A percentile compares a stretch with the other conserved stretches of the same genome.
phyloP scores from a whole-genome alignment of 2,888 invertebrate genomes.

The Eutolmus rufibarbis region DNA sequence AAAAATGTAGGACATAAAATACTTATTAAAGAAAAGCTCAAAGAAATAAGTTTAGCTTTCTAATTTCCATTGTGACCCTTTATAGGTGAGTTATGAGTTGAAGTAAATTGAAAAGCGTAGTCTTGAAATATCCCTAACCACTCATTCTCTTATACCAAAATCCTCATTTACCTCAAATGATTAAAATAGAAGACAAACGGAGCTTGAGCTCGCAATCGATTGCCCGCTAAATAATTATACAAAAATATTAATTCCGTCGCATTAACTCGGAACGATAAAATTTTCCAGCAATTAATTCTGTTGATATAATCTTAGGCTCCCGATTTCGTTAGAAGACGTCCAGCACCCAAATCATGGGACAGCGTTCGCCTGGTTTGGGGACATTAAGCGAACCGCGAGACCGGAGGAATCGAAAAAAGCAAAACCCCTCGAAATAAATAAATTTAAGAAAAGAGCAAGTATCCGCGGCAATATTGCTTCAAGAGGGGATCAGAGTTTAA shows the following conservation, averaged over 20 bases:
- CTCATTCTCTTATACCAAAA: background rate
- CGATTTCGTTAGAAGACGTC: constrained; percentile 32
- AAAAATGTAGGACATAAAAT: too few species aligned
- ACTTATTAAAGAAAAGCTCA: too few species aligned
- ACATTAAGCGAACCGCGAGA: constrained; percentile 30
- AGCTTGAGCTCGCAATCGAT: constrained; percentile 43
- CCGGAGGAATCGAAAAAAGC: constrained; percentile 12
- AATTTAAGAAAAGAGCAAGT: constrained; percentile 44
- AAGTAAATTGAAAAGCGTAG: background rate
- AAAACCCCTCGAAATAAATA: constrained; percentile 44
- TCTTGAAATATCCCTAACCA: background rate
- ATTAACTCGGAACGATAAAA: constrained; percentile 50
- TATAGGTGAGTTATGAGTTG: too few species aligned
- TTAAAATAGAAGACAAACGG: constrained; percentile 6
- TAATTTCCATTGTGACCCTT: too few species aligned
- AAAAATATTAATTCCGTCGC: constrained; percentile 50
- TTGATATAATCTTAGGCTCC: constrained; percentile 35
- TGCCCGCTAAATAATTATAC: constrained; percentile 44
- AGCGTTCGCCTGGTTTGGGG: constrained; percentile 1
- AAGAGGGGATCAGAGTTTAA: constrained; percentile 42
- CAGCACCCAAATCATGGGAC: background rate
- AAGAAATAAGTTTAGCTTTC: too few species aligned
- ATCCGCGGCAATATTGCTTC: constrained; percentile 23
- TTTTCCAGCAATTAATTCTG: constrained; percentile 49
- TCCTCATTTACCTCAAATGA: background rate